A percentile compares a stretch with the other conserved stretches of the same genome.
Evolutionary conservation across 2,797 vertebrate species (phyloP).

Genomic region (Microtus agrestis): DNA sequence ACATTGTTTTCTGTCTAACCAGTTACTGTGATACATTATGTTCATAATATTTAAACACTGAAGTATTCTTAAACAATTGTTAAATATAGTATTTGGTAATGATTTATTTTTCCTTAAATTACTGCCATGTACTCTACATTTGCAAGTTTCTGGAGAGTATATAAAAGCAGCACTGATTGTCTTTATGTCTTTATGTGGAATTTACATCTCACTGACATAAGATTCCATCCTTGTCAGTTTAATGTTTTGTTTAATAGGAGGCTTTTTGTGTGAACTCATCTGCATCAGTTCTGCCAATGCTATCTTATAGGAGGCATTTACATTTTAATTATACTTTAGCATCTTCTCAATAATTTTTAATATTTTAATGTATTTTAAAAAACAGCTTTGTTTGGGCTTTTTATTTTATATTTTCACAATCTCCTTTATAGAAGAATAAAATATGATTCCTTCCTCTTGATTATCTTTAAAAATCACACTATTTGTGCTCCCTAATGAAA

Average conservation of each 20-base stretch:
- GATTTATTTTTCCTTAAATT: background rate
- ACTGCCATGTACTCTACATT: background rate
- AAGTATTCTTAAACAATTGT: background rate
- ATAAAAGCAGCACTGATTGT: background rate
- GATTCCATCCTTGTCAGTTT: background rate
- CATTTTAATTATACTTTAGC: background rate
- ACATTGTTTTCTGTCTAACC: background rate
- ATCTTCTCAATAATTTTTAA: background rate
- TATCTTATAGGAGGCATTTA: background rate
- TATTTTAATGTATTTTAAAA: background rate
- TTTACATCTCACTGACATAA: constrained; percentile 3
- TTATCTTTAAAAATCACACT: constrained; percentile 1
- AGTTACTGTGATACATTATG: background rate
- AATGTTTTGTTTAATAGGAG: background rate
- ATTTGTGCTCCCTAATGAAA: background rate
- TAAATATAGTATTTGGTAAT: background rate
- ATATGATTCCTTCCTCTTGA: background rate
- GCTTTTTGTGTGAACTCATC: background rate
- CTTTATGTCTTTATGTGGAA: background rate
- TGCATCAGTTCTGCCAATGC: background rate
- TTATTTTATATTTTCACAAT: constrained; percentile 21
- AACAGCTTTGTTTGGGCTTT: background rate
- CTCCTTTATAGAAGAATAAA: background rate
- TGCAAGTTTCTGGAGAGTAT: background rate
- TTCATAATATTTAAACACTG: background rate